Evolutionary conservation across 2,113 vertebrate genomes (phyloP).

Genomic region (Psophia crepitans): DNA sequence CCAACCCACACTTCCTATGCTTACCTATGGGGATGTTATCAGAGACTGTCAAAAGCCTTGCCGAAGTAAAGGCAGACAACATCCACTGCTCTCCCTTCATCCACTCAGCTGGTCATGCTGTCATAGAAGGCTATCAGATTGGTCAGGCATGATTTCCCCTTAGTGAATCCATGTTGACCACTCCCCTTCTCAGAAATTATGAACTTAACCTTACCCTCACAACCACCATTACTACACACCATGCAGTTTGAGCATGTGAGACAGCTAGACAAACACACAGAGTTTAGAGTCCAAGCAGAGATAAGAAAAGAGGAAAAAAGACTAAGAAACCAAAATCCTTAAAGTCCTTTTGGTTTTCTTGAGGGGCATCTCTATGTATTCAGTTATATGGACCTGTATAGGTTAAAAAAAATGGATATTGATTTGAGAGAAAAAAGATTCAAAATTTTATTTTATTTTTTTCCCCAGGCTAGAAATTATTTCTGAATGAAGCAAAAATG

Average conservation of each 20-base stretch:
- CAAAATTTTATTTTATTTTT: not conserved
- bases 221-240: not conserved
- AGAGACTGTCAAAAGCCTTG: too few species aligned
- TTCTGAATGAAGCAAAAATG: not conserved
- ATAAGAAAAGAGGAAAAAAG: not conserved
- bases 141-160: too few species aligned
- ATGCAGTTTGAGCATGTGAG: not conserved
- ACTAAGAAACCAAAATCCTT: not conserved
- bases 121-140: too few species aligned
- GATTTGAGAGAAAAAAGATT: not conserved
- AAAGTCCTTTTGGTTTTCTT: not conserved
- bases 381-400: not conserved
- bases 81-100: too few species aligned
- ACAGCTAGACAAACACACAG: not conserved
- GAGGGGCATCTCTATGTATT: not conserved
- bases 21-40: too few species aligned
- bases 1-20: too few species aligned
- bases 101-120: too few species aligned
- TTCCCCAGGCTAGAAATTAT: not conserved
- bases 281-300: not conserved
- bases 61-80: too few species aligned
- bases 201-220: not conserved
- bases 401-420: not conserved
- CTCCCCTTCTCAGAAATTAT: not conserved
- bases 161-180: too few species aligned